These are phyloP conservation scores for Drosophila silvestris DNA, from an alignment of 2,888 invertebrate genomes.

Conservation along the genomic window DNA sequence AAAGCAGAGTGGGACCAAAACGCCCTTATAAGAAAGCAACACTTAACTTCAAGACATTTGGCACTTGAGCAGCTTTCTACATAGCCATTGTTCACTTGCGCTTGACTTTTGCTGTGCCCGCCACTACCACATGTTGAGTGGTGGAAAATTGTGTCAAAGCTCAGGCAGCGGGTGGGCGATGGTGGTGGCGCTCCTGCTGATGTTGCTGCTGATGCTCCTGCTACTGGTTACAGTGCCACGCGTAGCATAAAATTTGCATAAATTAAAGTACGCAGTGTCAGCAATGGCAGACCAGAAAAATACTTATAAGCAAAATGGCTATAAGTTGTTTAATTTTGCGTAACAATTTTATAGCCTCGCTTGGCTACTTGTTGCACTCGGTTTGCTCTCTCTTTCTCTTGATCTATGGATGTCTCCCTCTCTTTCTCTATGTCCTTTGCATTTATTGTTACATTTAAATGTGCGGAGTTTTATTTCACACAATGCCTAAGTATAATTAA, in stretches of 20 bases:
- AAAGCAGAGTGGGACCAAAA: background rate
- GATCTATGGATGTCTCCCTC: background rate
- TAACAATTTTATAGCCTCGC: conserved; percentile 53
- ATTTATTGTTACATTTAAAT: conserved; percentile 7
- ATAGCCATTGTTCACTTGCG: conserved; percentile 60
- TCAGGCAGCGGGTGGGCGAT: conserved; percentile 48
- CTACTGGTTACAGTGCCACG: conserved; percentile 52
- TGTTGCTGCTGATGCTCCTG: conserved; percentile 4
- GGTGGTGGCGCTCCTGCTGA: conserved; percentile 5
- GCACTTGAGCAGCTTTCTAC: conserved; percentile 66
- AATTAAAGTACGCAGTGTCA: conserved; percentile 64
- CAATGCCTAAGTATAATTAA: background rate
- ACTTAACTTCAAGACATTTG: conserved; percentile 63
- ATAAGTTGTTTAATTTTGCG: conserved; percentile 74
- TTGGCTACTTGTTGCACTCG: conserved; percentile 67
- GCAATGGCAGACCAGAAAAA: conserved; percentile 39
- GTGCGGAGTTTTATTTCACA: background rate
- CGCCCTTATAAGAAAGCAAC: conserved; percentile 18
- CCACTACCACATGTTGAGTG: conserved; percentile 76
- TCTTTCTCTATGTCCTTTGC: background rate
- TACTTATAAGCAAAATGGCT: conserved; percentile 39
- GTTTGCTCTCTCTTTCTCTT: background rate
- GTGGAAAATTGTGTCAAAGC: conserved; percentile 73
- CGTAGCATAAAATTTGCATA: conserved; percentile 76
- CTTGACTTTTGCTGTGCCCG: conserved; percentile 50